Conservation (phyloP, 2,113 vertebrate genomes). For the Pygoscelis antarcticus region DNA sequence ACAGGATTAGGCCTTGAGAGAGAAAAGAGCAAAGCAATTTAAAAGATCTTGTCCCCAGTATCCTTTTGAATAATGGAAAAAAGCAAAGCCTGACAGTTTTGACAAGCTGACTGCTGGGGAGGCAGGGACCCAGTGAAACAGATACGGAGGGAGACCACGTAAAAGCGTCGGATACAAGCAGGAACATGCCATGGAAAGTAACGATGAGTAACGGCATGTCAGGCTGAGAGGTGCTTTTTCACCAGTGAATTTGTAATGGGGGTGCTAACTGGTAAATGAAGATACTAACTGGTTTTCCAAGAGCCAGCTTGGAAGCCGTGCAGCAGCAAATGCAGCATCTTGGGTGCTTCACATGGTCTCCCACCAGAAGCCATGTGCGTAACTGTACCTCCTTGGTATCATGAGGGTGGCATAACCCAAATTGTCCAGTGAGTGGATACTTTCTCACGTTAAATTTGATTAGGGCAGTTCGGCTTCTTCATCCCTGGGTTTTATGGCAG, state of each 20-base stretch:
- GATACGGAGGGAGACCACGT: not conserved
- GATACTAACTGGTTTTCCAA: not conserved
- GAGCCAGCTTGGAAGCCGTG: not conserved
- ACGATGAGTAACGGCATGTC: not conserved
- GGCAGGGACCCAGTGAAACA: not conserved
- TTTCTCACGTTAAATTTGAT: not conserved
- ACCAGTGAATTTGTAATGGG: not conserved
- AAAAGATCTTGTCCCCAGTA: not conserved
- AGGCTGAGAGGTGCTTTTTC: not conserved
- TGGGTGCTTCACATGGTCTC: not conserved
- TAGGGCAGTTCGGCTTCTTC: not conserved
- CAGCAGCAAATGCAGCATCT: accelerated
- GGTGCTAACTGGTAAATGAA: not conserved
- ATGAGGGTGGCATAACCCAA: not conserved
- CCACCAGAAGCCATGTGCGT: not conserved
- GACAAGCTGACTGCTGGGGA: not conserved
- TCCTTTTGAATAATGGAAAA: not conserved
- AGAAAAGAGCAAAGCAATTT: not conserved
- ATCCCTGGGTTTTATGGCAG: not conserved
- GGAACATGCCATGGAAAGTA: accelerated
- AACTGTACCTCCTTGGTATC: not conserved
- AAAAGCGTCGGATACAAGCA: not conserved
- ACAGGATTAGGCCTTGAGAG: not conserved
- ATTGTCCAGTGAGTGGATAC: not conserved
- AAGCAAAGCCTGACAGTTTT: not conserved